A percentile compares a stretch with the other conserved stretches of the same genome.
These are phyloP conservation scores for Temnothorax unifasciatus DNA, from an alignment of 2,888 invertebrate species.

Conservation along the genomic window DNA sequence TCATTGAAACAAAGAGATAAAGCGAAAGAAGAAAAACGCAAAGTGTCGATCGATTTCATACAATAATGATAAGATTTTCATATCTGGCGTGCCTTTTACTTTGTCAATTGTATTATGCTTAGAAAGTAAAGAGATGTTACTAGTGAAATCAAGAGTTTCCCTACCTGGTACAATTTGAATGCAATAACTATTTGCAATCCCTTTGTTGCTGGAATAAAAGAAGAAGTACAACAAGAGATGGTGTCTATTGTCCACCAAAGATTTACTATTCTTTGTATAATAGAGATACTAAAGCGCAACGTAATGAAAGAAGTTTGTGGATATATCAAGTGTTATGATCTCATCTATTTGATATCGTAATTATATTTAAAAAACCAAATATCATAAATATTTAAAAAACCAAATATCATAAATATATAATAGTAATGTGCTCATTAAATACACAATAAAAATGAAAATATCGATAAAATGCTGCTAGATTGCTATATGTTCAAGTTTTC, in stretches of 20 bases:
- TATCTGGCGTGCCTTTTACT: background rate
- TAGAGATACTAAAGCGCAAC: conserved; percentile 16
- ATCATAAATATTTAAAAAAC: background rate
- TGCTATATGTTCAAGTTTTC: background rate
- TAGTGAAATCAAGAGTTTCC: conserved; percentile 29
- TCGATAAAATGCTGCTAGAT: background rate
- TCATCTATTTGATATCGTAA: background rate
- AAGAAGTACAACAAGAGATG: conserved; percentile 41
- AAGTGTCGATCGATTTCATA: conserved; percentile 6
- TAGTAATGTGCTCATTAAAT: background rate
- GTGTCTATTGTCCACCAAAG: conserved; percentile 28
- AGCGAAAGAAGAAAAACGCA: background rate
- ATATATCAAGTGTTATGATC: conserved; percentile 19
- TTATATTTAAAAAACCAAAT: conserved; percentile 15
- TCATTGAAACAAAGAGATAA: conserved; percentile 70
- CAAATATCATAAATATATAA: background rate
- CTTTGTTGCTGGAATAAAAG: conserved; percentile 50
- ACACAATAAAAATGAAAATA: background rate
- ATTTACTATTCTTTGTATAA: conserved; percentile 48
- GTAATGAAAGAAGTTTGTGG: conserved; percentile 25
- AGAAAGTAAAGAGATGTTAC: conserved; percentile 13
- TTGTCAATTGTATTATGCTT: background rate
- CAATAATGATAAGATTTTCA: background rate
- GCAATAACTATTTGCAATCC: conserved; percentile 41
- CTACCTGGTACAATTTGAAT: conserved; percentile 31